Conservation (phyloP, 2,113 vertebrate species). For the Mirounga angustirostris region DNA sequence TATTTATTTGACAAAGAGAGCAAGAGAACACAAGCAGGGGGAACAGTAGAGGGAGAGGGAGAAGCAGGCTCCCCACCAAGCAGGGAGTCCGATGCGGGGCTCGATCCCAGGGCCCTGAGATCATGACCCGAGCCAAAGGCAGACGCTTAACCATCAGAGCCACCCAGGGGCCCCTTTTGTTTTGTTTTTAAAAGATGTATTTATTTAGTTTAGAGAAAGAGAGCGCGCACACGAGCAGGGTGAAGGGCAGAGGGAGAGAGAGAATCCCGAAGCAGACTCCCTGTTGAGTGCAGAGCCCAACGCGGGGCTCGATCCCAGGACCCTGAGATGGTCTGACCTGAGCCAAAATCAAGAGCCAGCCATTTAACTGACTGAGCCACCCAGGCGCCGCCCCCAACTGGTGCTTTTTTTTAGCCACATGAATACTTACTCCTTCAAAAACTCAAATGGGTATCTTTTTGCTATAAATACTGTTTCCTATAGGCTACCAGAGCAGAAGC, state of each 20-base stretch:
- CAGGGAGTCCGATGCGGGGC: too few species aligned
- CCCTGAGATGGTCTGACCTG: neutral
- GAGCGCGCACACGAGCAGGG: neutral
- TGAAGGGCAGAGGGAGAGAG: neutral
- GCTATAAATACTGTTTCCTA: slow-evolving; percentile 53
- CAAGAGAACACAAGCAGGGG: too few species aligned
- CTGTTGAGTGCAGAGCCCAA: neutral
- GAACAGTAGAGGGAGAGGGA: too few species aligned
- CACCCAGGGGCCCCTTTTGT: too few species aligned
- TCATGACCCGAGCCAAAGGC: too few species aligned
- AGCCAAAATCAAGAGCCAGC: neutral
- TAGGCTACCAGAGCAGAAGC: slow-evolving; percentile 36
- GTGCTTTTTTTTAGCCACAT: neutral
- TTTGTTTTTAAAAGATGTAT: neutral
- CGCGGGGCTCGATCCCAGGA: neutral
- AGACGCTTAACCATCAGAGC: too few species aligned
- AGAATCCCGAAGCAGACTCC: neutral
- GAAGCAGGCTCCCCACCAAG: too few species aligned
- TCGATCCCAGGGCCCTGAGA: too few species aligned
- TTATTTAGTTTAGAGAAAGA: neutral
- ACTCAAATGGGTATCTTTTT: slow-evolving; percentile 10
- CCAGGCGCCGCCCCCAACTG: neutral
- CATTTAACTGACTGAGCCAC: neutral
- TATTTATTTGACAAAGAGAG: too few species aligned
- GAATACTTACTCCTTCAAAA: slow-evolving; percentile 62